These are phyloP conservation scores for Deroptyus accipitrinus DNA, from an alignment of 2,113 vertebrate species.

Conservation along the genomic window DNA sequence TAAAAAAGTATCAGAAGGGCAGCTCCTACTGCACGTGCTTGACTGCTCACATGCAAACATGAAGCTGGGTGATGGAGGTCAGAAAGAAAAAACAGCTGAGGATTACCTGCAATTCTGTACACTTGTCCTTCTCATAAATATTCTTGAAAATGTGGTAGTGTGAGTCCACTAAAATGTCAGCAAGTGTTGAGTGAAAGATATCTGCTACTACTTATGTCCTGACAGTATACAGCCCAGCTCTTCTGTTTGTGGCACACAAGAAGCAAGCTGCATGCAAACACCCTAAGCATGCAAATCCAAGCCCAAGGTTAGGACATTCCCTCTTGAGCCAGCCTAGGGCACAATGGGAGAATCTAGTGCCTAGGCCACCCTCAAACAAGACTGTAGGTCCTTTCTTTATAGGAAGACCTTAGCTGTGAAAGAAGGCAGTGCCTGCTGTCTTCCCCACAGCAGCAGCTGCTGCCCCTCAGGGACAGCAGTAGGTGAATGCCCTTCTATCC, in stretches of 20 bases:
- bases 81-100: not conserved
- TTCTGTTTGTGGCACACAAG: not conserved
- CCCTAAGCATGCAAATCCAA: not conserved
- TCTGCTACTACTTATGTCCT: not conserved
- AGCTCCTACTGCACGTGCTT: fast-evolving
- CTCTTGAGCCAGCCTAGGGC: not conserved
- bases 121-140: not conserved
- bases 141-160: not conserved
- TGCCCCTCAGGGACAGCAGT: not conserved
- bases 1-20: not conserved
- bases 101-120: not conserved
- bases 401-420: not conserved
- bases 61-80: not conserved
- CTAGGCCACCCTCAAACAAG: not conserved
- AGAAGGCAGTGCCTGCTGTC: not conserved
- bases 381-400: not conserved
- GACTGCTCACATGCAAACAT: fast-evolving
- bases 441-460: not conserved
- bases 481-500: not conserved
- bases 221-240: not conserved
- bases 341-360: not conserved
- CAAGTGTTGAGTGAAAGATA: not conserved
- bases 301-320: too few relatives aligned
- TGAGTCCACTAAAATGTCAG: not conserved
- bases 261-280: not conserved